Conservation (phyloP, 2,797 vertebrate genomes). For the Enteromius treurensis region DNA sequence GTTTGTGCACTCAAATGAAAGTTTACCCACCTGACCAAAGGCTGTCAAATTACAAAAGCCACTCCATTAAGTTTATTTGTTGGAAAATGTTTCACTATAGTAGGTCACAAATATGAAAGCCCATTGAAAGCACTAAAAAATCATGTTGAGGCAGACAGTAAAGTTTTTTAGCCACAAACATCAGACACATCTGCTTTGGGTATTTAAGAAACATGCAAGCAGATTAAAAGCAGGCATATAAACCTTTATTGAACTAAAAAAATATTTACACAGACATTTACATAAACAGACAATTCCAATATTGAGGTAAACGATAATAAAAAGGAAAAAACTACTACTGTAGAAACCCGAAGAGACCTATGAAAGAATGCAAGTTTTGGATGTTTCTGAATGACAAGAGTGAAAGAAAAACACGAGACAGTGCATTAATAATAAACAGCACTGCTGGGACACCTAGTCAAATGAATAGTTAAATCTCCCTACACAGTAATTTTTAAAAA, state of each 20-base stretch:
- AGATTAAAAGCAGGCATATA: constrained; percentile 69
- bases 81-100: background rate
- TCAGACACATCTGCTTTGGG: background rate
- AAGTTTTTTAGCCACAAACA: background rate
- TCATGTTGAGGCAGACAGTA: background rate
- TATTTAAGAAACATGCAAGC: constrained; percentile 17
- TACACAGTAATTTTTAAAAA: constrained; percentile 14
- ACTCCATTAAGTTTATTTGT: background rate
- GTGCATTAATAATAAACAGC: background rate
- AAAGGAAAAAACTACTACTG: background rate
- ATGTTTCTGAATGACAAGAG: background rate
- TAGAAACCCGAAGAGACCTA: constrained; percentile 8
- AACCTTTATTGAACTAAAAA: constrained; percentile 75
- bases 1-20: too few species aligned
- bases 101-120: background rate
- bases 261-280: constrained; percentile 65
- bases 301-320: constrained; percentile 53
- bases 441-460: background rate
- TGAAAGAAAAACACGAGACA: background rate
- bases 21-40: too few species aligned
- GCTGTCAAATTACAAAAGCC: background rate
- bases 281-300: constrained; percentile 53
- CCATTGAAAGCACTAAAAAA: background rate
- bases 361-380: background rate
- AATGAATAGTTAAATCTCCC: constrained; percentile 1